Evolutionary conservation across 1,140 invertebrate genomes (phyloP).

Genomic region (Temnothorax curvispinosus): DNA sequence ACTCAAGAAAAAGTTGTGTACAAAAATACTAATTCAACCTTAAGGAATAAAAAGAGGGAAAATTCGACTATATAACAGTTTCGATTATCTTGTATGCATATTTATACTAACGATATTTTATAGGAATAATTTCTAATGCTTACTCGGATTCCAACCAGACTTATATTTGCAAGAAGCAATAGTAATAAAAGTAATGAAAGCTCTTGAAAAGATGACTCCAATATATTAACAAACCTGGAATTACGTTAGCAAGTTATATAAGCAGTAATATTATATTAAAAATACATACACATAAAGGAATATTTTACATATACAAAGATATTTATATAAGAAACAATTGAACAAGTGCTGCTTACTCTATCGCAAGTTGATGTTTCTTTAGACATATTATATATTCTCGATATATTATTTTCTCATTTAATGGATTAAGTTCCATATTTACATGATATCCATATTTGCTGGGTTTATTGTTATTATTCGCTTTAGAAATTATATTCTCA

Average conservation of each 20-base stretch:
- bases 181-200: not conserved
- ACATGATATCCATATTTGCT: not conserved
- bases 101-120: not conserved
- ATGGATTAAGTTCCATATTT: not conserved
- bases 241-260: not conserved
- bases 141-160: conserved; percentile 1
- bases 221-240: not conserved
- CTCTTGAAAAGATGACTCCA: not conserved
- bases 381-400: conserved; percentile 12
- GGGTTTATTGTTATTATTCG: not conserved
- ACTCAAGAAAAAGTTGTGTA: no score
- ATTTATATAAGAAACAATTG: not conserved
- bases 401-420: not conserved
- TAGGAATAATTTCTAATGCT: not conserved
- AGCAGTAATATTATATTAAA: not conserved
- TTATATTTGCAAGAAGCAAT: not conserved
- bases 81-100: not conserved
- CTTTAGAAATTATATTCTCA: not conserved
- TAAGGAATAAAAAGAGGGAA: no score
- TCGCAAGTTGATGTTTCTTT: conserved; percentile 40
- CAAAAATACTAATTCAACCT: no score
- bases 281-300: not conserved
- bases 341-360: not conserved
- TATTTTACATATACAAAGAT: no score
- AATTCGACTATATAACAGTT: not conserved